Evolutionary conservation across 2,797 vertebrate genomes (phyloP).

Genomic region (Labeo calbasu): DNA sequence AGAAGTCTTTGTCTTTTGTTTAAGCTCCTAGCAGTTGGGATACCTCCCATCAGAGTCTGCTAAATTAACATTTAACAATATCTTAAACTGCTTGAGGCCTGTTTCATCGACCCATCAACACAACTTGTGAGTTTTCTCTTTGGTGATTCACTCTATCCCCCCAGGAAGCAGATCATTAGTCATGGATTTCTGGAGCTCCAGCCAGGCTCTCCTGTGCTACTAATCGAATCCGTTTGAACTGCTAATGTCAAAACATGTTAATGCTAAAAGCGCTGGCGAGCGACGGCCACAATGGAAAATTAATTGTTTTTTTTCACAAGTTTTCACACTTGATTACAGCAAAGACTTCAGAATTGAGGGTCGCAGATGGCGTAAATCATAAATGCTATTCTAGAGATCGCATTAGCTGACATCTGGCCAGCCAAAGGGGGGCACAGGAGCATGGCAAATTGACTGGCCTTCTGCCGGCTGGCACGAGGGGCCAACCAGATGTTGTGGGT

Average conservation of each 20-base stretch:
- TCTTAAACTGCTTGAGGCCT: constrained; percentile 30
- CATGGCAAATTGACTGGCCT: constrained; percentile 67
- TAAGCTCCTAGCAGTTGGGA: constrained; percentile 5
- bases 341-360: constrained; percentile 51
- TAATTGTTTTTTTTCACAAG: constrained; percentile 46
- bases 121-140: constrained; percentile 46
- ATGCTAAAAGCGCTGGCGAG: constrained; percentile 39
- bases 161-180: constrained; percentile 52
- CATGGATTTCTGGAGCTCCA: constrained; percentile 44
- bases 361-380: constrained; percentile 69
- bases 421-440: constrained; percentile 70
- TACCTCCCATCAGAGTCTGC: constrained; percentile 25
- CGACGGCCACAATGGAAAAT: constrained; percentile 37
- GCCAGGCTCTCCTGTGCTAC: constrained; percentile 41
- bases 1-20: constrained; percentile 6
- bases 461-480: constrained; percentile 72
- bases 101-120: constrained; percentile 46
- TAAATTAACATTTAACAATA: constrained; percentile 39
- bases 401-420: constrained; percentile 79
- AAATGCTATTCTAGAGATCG: constrained; percentile 66
- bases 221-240: constrained; percentile 50
- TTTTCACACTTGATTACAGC: constrained; percentile 24
- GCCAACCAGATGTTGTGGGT: constrained; percentile 73
- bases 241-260: constrained; percentile 53
- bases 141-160: constrained; percentile 36